A percentile compares a stretch with the other conserved stretches of the same genome.
phyloP scores from a whole-genome alignment of 2,888 invertebrate species.

The Graphium colonna region DNA sequence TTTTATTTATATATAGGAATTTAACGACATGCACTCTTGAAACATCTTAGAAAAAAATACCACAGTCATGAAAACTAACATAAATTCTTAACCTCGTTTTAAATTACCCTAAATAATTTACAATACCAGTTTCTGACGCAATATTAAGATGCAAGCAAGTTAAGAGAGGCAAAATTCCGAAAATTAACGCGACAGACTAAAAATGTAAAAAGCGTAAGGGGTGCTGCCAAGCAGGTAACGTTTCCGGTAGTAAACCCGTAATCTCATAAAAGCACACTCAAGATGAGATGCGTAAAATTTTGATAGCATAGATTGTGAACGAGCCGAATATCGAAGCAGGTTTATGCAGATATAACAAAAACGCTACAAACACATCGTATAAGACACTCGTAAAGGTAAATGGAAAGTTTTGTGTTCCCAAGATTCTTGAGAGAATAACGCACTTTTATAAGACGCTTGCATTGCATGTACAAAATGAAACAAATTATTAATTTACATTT shows the following conservation, averaged over 20 bases:
- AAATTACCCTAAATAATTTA: background rate
- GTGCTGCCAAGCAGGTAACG: slow-evolving; percentile 54
- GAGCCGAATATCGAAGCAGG: background rate
- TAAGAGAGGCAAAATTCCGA: background rate
- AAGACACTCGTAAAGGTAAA: background rate
- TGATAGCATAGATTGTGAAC: slow-evolving; percentile 2
- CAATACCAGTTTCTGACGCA: slow-evolving; percentile 22
- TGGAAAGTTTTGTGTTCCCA: background rate
- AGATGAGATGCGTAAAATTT: slow-evolving; percentile 11
- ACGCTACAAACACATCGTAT: background rate
- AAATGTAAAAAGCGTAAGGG: background rate
- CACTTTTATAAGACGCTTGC: no score
- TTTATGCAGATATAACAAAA: background rate
- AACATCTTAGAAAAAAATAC: background rate
- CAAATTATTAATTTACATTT: no score
- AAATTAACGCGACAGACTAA: background rate
- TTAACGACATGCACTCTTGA: background rate
- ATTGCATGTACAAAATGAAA: no score
- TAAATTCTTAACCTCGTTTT: background rate
- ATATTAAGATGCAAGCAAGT: background rate
- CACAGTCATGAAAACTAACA: background rate
- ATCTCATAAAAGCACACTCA: slow-evolving; percentile 9
- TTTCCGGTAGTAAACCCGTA: slow-evolving; percentile 45
- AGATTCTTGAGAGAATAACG: no score
- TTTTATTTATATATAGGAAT: background rate